Conservation (phyloP, 2,797 vertebrate species). For the Jordanella pulchra region DNA sequence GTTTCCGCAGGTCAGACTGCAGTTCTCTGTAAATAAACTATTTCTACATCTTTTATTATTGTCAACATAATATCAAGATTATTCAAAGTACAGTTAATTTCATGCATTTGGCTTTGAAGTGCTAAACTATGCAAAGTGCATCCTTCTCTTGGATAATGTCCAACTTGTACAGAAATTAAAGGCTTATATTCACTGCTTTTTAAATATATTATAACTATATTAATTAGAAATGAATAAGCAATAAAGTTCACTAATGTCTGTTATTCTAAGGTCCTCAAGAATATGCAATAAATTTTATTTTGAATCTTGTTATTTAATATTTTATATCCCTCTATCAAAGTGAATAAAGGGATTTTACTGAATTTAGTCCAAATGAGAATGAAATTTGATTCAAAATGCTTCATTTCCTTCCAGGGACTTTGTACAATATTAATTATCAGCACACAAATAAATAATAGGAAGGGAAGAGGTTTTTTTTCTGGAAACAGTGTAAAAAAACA, state of each 20-base stretch:
- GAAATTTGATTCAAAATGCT: too few species aligned
- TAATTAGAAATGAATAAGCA: conserved; percentile 50
- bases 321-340: too few species aligned
- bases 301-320: too few species aligned
- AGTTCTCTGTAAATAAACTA: conserved; percentile 31
- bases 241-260: conserved; percentile 29
- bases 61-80: neutral
- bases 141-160: conserved; percentile 24
- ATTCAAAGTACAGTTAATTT: conserved; percentile 1
- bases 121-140: conserved; percentile 9
- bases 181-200: conserved; percentile 66
- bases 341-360: too few species aligned
- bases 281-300: neutral
- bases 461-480: too few species aligned
- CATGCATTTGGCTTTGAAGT: neutral
- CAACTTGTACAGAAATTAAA: conserved; percentile 65
- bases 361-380: too few species aligned
- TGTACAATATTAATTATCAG: too few species aligned
- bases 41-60: conserved; percentile 22
- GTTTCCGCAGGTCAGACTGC: conserved; percentile 28
- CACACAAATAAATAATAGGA: too few species aligned
- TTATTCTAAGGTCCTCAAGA: neutral
- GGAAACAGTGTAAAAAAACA: too few species aligned
- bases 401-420: too few species aligned
- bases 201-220: conserved; percentile 55